Base-by-base conservation (phyloP, 2,797 vertebrate species). In the Cichlasoma orientale region DNA sequence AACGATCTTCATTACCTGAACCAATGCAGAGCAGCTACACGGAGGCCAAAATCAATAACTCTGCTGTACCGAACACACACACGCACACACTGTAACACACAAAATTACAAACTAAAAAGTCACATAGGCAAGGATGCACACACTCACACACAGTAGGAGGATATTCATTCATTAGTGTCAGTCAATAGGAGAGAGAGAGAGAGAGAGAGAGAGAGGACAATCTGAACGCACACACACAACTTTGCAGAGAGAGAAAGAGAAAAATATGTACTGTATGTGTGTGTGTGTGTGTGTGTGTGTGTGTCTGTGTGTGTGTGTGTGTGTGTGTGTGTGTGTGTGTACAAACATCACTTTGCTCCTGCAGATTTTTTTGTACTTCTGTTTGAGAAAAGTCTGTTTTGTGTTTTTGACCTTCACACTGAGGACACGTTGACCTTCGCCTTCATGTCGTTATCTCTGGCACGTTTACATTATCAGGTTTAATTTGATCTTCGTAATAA, bases 1-100 rank as follows among this genome's bases (percentile, higher is more conserved):
- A 72, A 57, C 3, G 21, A 41, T 89, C 90, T 92, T 92, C 90
- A 94, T 94, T 93, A 94, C 82, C 79, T 88, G 77, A 82, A 87
- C 87, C 63, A 61, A 91, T 90, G 92, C 89, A 89, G 85, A 88
- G 88, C 88, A 89, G 90, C 88, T 80, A 88, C 89, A 89, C 83
- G 74, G 33, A 82, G 72, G 74, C 76, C 57, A 82, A 71, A 92
- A 95, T 93, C 92, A 85, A 94, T 94, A 93, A 71, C 78, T 78
- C 63, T 91, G 86, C 90, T 90, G 88, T 81, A 89, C 79, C 71
- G 86, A 90, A 90, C 78, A 71, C 74, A 78, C 52, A 74, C 57
- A 25, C n/a, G 3, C 57, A 66, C 58, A 70, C 53, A 72, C 75
- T 44, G 21, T 38, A 69, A 79, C 72, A 82, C 33, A 80, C 58